Conservation (phyloP, 2,797 vertebrate genomes). For the Enteromius trimaculatus region DNA sequence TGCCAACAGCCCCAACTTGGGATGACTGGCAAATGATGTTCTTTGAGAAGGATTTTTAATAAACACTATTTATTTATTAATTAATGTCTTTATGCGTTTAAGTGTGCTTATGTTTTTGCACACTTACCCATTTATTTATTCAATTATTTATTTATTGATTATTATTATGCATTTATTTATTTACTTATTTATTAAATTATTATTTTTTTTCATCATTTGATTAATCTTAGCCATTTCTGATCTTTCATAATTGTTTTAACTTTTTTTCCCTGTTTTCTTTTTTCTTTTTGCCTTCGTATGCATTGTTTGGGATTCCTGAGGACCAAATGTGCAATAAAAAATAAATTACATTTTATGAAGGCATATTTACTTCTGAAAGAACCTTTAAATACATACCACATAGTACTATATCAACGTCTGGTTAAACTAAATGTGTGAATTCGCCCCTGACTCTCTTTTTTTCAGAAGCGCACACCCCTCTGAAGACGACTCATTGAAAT, state of each 20-base stretch:
- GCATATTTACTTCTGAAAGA: not conserved
- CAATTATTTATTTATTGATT: not conserved
- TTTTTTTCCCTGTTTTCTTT: not conserved
- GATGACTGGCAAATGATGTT: not conserved
- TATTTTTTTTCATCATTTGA: not conserved
- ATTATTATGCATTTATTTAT: not conserved
- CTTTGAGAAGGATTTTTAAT: not conserved
- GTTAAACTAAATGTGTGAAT: not conserved
- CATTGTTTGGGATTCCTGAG: not conserved
- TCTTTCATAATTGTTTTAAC: not conserved
- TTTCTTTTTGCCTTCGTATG: not conserved
- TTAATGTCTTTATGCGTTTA: not conserved
- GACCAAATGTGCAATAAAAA: not conserved
- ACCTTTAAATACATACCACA: not conserved
- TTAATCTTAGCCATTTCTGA: not conserved
- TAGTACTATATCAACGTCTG: not conserved
- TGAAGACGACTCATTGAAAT: slow-evolving; percentile 55
- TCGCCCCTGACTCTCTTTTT: not conserved
- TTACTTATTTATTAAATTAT: no score
- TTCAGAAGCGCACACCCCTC: slow-evolving; percentile 20
- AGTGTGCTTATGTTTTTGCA: not conserved
- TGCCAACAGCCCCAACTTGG: not conserved
- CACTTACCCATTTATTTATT: not conserved
- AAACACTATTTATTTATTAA: not conserved
- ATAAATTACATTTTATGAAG: not conserved